Evolutionary conservation across 2,113 vertebrate species (phyloP), one percentile per base, ranked within the genome.

Genomic region (Haplochromis burtoni): DNA sequence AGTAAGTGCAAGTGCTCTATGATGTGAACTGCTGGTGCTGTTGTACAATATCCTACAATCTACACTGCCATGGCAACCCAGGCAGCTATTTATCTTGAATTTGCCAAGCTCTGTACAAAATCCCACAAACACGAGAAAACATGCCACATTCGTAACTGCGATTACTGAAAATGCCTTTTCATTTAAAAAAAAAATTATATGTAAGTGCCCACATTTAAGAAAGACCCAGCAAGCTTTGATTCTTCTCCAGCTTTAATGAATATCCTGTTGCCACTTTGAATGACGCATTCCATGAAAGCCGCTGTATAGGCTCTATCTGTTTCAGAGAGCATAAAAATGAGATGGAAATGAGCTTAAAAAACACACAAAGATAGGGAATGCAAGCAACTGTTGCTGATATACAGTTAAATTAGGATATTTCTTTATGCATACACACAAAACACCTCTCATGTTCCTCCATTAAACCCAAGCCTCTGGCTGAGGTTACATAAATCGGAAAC

Each of bases 61-160:
- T 80, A n/a, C 71, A 80, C 59, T 54, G 63, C 47, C 12, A 3
- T 55, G 16, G 35, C 80, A 51, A 51, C 83, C 88, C 55, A 81
- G 90, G 86, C 29, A 76, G 79, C 84, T 83, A 29, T 93, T 90
- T 84, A 66, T 85, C 79, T 59, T 40, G 73, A 53, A 93, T 90
- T 89, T 76, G 33, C 59, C 4, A 12, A 81, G 89, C 84, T 85
- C 81, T 71, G 87, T 83, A 83, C 88, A 92, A 68, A 92, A 87
- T 17, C 63, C 51, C 1, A 8, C 40, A 29, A 19, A 81, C 83
- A 80, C 78, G 81, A 71, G 80, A 81, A 86, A 91, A 86, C 87
- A 89, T 68, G 86, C 26, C 85, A 81, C 29, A 33, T 87, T 6
- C 7, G 57, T 59, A 19, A 88, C 61, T 54, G 45, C 47, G 47